These are phyloP conservation scores for Crocidura indochinensis DNA, from an alignment of 2,797 vertebrate genomes.

Conservation along the genomic window DNA sequence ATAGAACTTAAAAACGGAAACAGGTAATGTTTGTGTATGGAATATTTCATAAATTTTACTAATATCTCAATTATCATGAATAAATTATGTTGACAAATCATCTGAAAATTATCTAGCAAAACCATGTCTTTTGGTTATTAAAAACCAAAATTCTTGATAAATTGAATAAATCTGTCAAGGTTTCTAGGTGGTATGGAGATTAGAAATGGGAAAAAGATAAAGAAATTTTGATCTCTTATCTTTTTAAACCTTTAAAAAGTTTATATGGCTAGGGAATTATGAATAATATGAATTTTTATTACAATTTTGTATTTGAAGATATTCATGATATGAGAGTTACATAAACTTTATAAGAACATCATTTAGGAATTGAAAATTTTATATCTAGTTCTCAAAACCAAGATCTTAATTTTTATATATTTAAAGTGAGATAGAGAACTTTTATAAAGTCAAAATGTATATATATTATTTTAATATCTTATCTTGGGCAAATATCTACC, in stretches of 20 bases:
- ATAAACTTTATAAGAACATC: not conserved
- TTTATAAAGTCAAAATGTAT: not conserved
- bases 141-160: conserved; percentile 47
- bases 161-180: not conserved
- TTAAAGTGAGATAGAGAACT: not conserved
- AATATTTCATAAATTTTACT: not conserved
- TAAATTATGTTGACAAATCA: not conserved
- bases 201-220: not conserved
- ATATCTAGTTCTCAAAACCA: not conserved
- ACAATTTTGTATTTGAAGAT: conserved; percentile 3
- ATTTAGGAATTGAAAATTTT: not conserved
- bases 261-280: not conserved
- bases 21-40: not conserved
- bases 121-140: not conserved
- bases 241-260: too few relatives aligned
- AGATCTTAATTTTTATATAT: not conserved
- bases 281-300: not conserved
- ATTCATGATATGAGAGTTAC: not conserved
- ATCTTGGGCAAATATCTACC: not conserved
- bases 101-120: not conserved
- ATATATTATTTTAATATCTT: not conserved
- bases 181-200: not conserved
- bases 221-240: not conserved
- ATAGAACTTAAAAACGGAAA: not conserved
- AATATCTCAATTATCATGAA: not conserved